Base-by-base conservation (phyloP, 2,113 vertebrate genomes). In the Oxyura jamaicensis region DNA sequence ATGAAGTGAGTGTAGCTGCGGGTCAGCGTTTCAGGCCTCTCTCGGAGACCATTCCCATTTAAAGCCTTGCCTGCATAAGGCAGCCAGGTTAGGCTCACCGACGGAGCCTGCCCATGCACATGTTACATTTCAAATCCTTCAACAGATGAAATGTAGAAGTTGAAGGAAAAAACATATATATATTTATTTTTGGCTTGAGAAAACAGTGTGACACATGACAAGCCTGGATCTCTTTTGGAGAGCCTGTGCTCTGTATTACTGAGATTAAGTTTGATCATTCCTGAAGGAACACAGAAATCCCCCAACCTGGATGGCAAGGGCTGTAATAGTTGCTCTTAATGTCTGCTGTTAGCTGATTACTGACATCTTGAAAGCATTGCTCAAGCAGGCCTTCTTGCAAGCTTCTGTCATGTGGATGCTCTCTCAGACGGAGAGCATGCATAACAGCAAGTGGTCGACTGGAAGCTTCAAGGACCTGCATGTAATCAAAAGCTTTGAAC, bases 311-410 rank as follows among this genome's bases (percentile, higher is more conserved):
- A 87, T 48, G 50, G 90, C 86, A 67, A 80, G 68, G 84, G 81
- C 79, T 92, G 83, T 50, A 72, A 69, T 41, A 67, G 86, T 21
- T 42, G 36, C 82, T 97, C 97, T 93, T 95, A 95, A 83, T 73
- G 96, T 95, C 97, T 97, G 97, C 97, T 96, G 93, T 96, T 96
- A 92, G 97, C 96, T 98, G 98, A 97, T 97, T 98, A 96, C 97
- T 96, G 97, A 97, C 98, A 98, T 98, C 98, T 98, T 98, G 98
- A 98, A 98, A 48, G 90, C 96, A 98, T 98, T 98, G 97, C 96
- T 94, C 81, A 28, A 68, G 94, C 95, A 83, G 50, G 83, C 80
- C 80, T 93, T 93, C 94, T 97, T 68, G 48, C 90, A 80, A 97
- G 97, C 96, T 92, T 92, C 97, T 97, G 98, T 97, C 98, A 96